Percentiles rank a stretch among this genome's conserved stretches.
Conservation (phyloP, 2,888 invertebrate genomes). For the Ichneumoninae sp. region DNA sequence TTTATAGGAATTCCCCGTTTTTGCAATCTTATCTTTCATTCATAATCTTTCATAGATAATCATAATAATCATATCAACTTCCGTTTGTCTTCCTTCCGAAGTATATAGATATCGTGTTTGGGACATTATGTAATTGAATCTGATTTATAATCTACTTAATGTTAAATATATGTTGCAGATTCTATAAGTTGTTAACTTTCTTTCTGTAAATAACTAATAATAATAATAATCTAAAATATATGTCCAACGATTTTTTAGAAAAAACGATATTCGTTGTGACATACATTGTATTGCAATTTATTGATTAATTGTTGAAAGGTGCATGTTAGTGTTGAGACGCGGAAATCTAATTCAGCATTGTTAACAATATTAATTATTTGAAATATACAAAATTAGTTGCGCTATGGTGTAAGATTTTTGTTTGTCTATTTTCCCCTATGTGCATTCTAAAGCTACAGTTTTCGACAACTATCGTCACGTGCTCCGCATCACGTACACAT, state of each 20-base stretch:
- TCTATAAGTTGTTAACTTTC: too few relatives aligned
- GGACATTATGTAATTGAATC: not conserved
- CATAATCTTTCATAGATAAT: not conserved
- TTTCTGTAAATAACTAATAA: too few relatives aligned
- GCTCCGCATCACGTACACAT: conserved; percentile 11
- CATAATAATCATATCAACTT: conserved; percentile 12
- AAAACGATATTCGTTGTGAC: not conserved
- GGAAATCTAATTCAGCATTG: not conserved
- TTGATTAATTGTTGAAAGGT: not conserved
- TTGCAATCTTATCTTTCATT: not conserved
- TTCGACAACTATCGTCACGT: not conserved
- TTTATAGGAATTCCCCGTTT: not conserved
- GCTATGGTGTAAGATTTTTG: not conserved
- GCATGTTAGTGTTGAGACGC: not conserved
- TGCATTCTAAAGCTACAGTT: not conserved
- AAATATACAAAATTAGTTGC: not conserved
- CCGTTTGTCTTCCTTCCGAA: not conserved
- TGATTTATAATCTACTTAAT: not conserved
- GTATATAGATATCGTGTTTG: not conserved
- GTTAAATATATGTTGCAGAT: too few relatives aligned
- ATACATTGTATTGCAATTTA: not conserved
- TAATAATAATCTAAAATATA: not conserved
- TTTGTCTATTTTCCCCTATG: not conserved
- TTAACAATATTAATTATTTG: not conserved
- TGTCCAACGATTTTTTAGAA: not conserved